Base-by-base conservation (phyloP, 2,113 vertebrate species). In the Axis porcinus region DNA sequence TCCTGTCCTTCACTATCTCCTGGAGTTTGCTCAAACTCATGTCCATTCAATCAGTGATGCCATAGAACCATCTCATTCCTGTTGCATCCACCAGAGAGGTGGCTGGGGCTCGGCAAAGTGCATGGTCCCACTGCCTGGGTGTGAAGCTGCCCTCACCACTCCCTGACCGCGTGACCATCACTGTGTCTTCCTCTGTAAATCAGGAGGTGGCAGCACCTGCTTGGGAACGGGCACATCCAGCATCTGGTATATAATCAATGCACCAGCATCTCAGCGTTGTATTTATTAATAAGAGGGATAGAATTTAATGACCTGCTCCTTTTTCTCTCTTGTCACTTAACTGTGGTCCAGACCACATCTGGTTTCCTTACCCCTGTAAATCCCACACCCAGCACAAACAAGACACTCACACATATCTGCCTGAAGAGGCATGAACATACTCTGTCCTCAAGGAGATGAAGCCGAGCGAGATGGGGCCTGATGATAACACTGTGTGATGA, bases 181-280 rank as follows among this genome's bases (percentile, higher is more conserved):
- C 62, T 9, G 33, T 5, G 7, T 67, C 62, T 2, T n/a, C 33
- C 47, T 16, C 30, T 1, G 11, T 2, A 4, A 47, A 12, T 47
- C 47, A 11, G 10, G 47, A 47, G 47, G 47, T 47, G 47, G 47
- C 11, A 47, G 10, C 2, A 47, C 47, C 47, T 47, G 47, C 47
- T 11, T 47, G 47, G 47, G 47, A 47, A 47, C 10, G 45, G 45
- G 47, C 47, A 47, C 19, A 1, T 2, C 11, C 1, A 2, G 58
- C 50, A 7, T 3, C 85, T 5, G 25, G 30, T 0, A 2, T 1
- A 1, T 0, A 2, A 33, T 8, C 36, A 55, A 9, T 7, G 17
- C 6, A 7, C 43, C 6, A 11, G 0, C 1, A 6, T 14, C 30
- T 14, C 0, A 3, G 55, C 15, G 0, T 2, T 6, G 2, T 5